Evolutionary conservation across 2,888 invertebrate genomes (phyloP).

Genomic region (Mactromeris polynyma): DNA sequence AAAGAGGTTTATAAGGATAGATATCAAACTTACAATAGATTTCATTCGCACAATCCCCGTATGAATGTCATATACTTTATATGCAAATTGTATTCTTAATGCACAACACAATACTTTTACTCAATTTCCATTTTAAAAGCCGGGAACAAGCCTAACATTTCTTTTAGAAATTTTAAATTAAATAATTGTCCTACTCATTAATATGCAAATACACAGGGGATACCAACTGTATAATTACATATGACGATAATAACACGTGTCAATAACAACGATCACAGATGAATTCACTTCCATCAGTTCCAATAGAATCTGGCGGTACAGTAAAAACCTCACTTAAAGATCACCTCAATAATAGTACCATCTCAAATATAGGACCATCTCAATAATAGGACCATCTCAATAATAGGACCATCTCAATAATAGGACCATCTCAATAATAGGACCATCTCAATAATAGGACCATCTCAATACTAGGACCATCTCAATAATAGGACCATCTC

Average conservation of each 20-base stretch:
- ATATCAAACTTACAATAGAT: background rate
- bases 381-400: too few species aligned
- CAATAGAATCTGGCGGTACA: too few species aligned
- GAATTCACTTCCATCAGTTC: background rate
- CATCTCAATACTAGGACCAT: too few species aligned
- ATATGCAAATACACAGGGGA: slow-evolving; percentile 11
- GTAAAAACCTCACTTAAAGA: too few species aligned
- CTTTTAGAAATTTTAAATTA: slow-evolving; percentile 2
- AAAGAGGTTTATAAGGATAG: background rate
- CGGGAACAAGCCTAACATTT: background rate
- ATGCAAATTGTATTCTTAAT: slow-evolving; percentile 8
- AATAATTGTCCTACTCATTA: background rate
- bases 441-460: too few species aligned
- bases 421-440: too few species aligned
- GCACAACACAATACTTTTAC: background rate
- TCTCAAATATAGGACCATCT: too few species aligned
- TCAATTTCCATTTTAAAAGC: slow-evolving; percentile 21
- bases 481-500: too few species aligned
- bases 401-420: too few species aligned
- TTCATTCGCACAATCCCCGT: background rate
- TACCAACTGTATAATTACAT: background rate
- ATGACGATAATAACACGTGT: background rate
- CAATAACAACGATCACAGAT: background rate
- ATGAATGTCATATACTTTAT: background rate
- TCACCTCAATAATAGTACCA: too few species aligned